Conservation (phyloP, 2,113 vertebrate species). For the Triplophysa rosa region DNA sequence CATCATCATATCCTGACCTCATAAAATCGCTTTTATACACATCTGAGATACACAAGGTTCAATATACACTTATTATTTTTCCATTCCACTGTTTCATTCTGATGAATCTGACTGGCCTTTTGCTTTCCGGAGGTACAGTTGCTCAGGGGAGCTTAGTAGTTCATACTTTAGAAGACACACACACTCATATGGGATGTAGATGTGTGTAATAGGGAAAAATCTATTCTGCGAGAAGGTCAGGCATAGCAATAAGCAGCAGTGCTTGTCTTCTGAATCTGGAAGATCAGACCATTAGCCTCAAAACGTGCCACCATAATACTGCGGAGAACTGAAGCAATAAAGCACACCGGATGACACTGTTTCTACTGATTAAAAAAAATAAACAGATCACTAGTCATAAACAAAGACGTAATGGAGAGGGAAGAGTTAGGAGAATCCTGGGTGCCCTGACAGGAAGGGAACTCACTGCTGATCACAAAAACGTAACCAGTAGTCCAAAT, state of each 20-base stretch:
- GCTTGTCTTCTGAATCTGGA: neutral
- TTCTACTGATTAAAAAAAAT: constrained; percentile 6
- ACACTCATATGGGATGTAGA: no score
- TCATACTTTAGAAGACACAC: neutral
- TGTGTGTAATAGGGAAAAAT: no score
- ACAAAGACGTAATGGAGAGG: constrained; percentile 1
- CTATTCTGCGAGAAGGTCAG: neutral
- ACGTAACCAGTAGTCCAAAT: no score
- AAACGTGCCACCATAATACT: neutral
- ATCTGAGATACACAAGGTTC: neutral
- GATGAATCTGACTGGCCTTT: neutral
- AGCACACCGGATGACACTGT: neutral
- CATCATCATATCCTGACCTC: neutral
- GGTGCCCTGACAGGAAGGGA: no score
- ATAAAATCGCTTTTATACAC: neutral
- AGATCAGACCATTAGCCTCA: neutral
- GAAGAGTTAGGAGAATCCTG: no score
- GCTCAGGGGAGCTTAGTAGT: neutral
- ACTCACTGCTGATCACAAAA: no score
- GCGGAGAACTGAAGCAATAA: neutral
- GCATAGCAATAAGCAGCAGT: neutral
- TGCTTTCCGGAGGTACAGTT: neutral
- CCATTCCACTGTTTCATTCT: neutral
- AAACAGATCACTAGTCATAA: constrained; percentile 13
- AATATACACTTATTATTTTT: neutral